Evolutionary conservation across 1,140 invertebrate genomes (phyloP).

Genomic region (Dinoponera quadriceps): DNA sequence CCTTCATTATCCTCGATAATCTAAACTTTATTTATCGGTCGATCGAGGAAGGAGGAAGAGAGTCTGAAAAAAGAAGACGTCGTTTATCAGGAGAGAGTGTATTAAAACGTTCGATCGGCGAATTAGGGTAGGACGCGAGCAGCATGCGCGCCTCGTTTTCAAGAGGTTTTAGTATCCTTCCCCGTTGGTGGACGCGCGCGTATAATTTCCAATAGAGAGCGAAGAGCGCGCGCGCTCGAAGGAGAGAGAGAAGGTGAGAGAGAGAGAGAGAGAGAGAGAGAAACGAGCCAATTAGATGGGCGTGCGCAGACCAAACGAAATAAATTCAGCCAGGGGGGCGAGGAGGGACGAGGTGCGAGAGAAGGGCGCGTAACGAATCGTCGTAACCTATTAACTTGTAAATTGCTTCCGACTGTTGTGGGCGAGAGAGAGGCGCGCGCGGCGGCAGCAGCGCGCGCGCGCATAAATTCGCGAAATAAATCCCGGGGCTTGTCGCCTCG

Average conservation of each 20-base stretch:
- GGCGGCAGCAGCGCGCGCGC: constrained; percentile 13
- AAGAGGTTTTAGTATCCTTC: constrained; percentile 47
- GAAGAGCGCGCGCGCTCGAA: constrained; percentile 1
- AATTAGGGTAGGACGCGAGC: background rate
- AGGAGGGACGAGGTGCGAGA: constrained; percentile 48
- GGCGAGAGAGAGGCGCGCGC: constrained; percentile 36
- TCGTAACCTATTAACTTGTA: constrained; percentile 84
- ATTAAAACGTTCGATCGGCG: background rate
- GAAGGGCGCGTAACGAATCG: constrained; percentile 79
- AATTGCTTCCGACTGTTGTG: constrained; percentile 82
- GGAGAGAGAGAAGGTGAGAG: constrained; percentile 49
- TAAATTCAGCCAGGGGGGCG: constrained; percentile 36
- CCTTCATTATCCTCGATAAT: background rate
- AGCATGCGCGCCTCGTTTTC: constrained; percentile 33
- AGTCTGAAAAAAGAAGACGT: background rate
- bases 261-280: constrained; percentile 64
- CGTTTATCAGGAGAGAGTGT: background rate
- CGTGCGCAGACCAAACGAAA: constrained; percentile 71
- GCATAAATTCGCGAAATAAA: constrained; percentile 73
- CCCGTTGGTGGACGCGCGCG: constrained; percentile 10
- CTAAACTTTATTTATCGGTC: background rate
- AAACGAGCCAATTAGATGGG: constrained; percentile 81
- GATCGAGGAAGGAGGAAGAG: background rate
- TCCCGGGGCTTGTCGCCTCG: constrained; percentile 59
- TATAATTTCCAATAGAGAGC: constrained; percentile 46